A percentile compares a stretch with the other conserved stretches of the same genome.
Conservation (phyloP, 1,140 invertebrate species). For the Drosophila sproati region DNA sequence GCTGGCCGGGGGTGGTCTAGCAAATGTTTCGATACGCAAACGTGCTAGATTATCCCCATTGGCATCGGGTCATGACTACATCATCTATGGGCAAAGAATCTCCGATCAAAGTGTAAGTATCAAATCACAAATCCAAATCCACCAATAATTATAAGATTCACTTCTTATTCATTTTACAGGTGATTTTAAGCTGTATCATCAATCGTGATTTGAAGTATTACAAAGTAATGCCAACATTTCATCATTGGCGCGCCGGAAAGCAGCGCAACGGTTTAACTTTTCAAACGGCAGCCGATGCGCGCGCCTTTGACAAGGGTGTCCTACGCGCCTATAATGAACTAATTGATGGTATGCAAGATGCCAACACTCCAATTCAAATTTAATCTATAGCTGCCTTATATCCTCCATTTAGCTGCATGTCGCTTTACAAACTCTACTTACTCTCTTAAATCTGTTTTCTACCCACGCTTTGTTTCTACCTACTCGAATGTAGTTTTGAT, state of each 20-base stretch:
- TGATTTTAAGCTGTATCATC: conserved; percentile 96
- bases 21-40: conserved; percentile 94
- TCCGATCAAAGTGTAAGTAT: conserved; percentile 93
- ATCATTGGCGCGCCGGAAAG: conserved; percentile 98
- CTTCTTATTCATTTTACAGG: conserved; percentile 85
- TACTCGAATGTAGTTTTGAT: conserved; percentile 23
- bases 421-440: conserved; percentile 15
- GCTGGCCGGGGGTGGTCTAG: conserved; percentile 95
- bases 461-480: conserved; percentile 23
- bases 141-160: not conserved
- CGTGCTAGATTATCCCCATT: conserved; percentile 86
- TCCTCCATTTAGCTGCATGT: conserved; percentile 40
- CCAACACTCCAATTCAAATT: too few relatives aligned
- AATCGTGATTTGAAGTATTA: conserved; percentile 98
- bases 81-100: conserved; percentile 96
- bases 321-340: conserved; percentile 95
- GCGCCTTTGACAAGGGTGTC: conserved; percentile 97
- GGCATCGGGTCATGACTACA: conserved; percentile 89
- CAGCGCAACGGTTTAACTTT: conserved; percentile 98
- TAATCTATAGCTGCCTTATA: not conserved
- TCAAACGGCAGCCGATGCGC: conserved; percentile 96
- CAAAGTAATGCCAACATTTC: conserved; percentile 99
- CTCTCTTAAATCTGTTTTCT: conserved; percentile 11
- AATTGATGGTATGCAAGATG: conserved; percentile 90
- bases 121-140: not conserved